Evolutionary conservation across 2,797 vertebrate species (phyloP), one percentile per base, ranked within the genome.

Genomic region (Enteromius viviparus): DNA sequence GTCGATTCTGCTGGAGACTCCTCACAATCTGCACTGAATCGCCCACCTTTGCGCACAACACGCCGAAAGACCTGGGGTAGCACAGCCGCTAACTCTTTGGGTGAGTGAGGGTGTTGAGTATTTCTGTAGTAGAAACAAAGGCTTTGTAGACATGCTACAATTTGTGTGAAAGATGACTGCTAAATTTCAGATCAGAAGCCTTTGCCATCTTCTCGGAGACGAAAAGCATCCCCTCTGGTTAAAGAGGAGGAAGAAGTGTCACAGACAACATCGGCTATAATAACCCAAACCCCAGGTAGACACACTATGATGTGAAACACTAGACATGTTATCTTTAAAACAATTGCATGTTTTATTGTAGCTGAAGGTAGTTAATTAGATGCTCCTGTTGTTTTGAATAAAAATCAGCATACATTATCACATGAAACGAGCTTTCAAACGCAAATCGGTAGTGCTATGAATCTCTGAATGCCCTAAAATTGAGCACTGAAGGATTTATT

Each of bases 151-250:
- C 42, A 10, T 51, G 26, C 14, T 53, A 45, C 6, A 37, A 72
- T 29, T 34, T 62, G 29, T 64, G 55, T 51, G 37, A 34, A 19
- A 21, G 21, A 58, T 1, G 74, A n/a, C 34, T 82, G 70, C 89
- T 12, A 58, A 45, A 84, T 34, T 47, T 81, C 87, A 94, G 93
- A 79, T 85, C 78, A 71, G 19, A 9, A 1, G 7, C 51, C n/a
- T 23, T 49, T 74, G 11, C 9, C 26, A 11, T 84, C 90, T 11
- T 87, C 91, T 62, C 71, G 62, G 76, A 93, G 91, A 81, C 78
- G 68, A 8, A 89, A 84, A 51, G 37, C 66, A 12, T 55, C 80
- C 26, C 83, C 78, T 15, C 87, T 81, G 72, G 37, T 80, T 0
- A 42, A 81, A 3, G 23, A 70, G 6, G 87, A 84, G 66, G 74